Conservation (phyloP, 2,888 invertebrate species). For the Dioctria rufipes region DNA sequence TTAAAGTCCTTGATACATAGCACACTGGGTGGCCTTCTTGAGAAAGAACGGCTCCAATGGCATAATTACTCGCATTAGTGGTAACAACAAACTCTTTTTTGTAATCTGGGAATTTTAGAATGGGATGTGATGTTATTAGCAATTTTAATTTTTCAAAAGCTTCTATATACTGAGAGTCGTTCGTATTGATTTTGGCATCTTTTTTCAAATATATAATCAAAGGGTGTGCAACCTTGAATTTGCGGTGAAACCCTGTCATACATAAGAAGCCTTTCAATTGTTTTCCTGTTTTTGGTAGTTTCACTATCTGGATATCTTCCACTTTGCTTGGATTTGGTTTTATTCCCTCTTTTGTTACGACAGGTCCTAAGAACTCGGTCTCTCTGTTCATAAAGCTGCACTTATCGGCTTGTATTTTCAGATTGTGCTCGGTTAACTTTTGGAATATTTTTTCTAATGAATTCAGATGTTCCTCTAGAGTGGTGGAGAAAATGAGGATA, state of each 20-base stretch:
- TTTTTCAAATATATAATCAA: constrained; percentile 12
- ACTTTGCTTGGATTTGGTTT: constrained; percentile 18
- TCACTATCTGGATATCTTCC: neutral
- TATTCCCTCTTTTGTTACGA: constrained; percentile 2
- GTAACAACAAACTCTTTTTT: constrained; percentile 52
- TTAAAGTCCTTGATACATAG: constrained; percentile 57
- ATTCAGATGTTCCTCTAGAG: constrained; percentile 54
- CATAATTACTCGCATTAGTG: constrained; percentile 54
- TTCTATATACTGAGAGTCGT: constrained; percentile 53
- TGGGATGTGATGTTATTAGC: constrained; percentile 53
- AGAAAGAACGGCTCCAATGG: neutral
- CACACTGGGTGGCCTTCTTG: constrained; percentile 54
- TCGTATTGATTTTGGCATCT: constrained; percentile 8
- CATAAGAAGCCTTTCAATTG: constrained; percentile 22
- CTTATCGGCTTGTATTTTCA: constrained; percentile 31
- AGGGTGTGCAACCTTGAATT: constrained; percentile 2
- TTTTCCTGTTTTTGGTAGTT: constrained; percentile 18
- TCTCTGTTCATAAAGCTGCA: constrained; percentile 29
- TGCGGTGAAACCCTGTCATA: constrained; percentile 19
- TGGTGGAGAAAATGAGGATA: constrained; percentile 55
- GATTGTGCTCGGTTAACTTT: constrained; percentile 14
- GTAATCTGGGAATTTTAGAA: constrained; percentile 46
- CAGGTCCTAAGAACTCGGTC: constrained; percentile 6
- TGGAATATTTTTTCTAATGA: constrained; percentile 39
- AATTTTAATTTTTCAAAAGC: constrained; percentile 58